Percentiles rank a stretch among this genome's conserved stretches.
These are phyloP conservation scores for Rotaria macrura DNA, from an alignment of 2,888 invertebrate genomes.

Conservation along the genomic window DNA sequence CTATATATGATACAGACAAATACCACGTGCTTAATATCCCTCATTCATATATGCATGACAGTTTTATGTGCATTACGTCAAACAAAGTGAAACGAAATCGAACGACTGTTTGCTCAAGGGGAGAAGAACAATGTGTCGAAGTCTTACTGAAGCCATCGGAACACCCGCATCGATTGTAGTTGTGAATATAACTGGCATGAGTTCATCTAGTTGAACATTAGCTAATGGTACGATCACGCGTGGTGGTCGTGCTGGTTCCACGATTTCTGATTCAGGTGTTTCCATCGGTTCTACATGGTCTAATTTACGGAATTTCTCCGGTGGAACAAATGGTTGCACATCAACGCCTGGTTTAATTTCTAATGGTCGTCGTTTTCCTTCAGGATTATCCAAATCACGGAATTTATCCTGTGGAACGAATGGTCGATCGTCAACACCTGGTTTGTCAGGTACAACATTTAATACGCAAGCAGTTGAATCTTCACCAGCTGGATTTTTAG, in stretches of 20 bases:
- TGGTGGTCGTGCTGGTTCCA: conserved; percentile 22
- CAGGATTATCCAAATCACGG: not conserved
- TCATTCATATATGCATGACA: too few relatives aligned
- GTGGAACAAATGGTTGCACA: conserved; percentile 23
- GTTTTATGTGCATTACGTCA: too few relatives aligned
- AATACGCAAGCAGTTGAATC: not conserved
- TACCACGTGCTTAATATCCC: too few relatives aligned
- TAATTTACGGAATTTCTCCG: conserved; percentile 24
- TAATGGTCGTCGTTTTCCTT: not conserved
- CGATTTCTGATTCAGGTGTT: not conserved
- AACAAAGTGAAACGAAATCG: too few relatives aligned
- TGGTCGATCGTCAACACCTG: not conserved
- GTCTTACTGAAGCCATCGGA: too few relatives aligned
- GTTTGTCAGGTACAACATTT: not conserved
- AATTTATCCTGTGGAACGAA: not conserved
- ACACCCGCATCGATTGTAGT: conserved; percentile 21
- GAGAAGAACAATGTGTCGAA: too few relatives aligned
- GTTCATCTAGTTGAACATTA: conserved; percentile 25
- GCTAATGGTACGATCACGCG: conserved; percentile 24
- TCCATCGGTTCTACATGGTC: not conserved
- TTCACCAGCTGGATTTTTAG: conserved; percentile 44
- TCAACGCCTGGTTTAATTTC: conserved; percentile 24
- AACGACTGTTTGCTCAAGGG: too few relatives aligned
- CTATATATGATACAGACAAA: too few relatives aligned
- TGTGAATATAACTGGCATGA: conserved; percentile 20